Evolutionary conservation across 2,797 vertebrate species (phyloP).

Genomic region (Martes flavigula): DNA sequence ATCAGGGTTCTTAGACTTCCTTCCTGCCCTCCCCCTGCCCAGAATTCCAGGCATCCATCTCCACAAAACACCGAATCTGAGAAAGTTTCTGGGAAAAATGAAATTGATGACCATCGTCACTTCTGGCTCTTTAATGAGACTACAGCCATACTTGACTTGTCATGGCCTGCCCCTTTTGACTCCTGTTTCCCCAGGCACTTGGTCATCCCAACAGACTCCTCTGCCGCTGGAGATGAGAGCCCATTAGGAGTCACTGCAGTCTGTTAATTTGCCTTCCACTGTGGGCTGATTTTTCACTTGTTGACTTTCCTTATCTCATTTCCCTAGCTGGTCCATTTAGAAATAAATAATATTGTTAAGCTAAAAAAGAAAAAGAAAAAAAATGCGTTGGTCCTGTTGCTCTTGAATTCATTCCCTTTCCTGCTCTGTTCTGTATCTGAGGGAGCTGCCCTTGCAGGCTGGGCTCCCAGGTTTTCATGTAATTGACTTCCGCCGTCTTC

Average conservation of each 20-base stretch:
- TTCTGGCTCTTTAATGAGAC: not conserved
- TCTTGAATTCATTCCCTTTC: not conserved
- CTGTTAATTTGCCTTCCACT: not conserved
- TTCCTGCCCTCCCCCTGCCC: not conserved
- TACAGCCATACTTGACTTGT: not conserved
- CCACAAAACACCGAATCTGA: not conserved
- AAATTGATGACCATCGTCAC: not conserved
- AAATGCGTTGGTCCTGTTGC: not conserved
- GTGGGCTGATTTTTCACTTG: not conserved
- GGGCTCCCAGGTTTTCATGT: too few species aligned
- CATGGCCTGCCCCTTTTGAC: fast-evolving
- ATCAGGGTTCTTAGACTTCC: not conserved
- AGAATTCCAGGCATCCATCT: not conserved
- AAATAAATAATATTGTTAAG: conserved; percentile 1
- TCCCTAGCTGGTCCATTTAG: conserved; percentile 16
- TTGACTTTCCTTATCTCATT: conserved; percentile 27
- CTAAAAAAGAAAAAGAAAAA: not conserved
- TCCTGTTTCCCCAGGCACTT: not conserved
- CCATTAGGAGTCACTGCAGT: not conserved
- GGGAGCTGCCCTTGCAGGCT: too few species aligned
- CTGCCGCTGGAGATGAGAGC: not conserved
- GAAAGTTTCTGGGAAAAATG: conserved; percentile 14
- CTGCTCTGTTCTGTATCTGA: not conserved
- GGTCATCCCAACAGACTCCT: not conserved
- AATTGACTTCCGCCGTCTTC: not conserved